Evolutionary conservation across 2,888 invertebrate genomes (phyloP).

Genomic region (Lochmaea crataegi): DNA sequence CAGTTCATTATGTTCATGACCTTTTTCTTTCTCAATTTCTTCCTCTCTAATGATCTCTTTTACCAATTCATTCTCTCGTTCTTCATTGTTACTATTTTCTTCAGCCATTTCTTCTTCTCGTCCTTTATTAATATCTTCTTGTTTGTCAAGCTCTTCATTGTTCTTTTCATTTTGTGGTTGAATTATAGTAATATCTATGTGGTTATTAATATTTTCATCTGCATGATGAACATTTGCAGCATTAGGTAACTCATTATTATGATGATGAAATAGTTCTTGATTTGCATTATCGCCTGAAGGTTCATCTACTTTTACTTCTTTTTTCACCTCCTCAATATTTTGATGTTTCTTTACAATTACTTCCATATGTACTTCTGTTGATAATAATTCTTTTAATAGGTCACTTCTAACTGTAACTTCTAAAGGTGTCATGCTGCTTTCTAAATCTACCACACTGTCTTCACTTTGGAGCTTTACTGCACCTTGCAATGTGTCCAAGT

Average conservation of each 20-base stretch:
- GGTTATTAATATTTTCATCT: constrained; percentile 26
- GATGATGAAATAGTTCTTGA: constrained; percentile 10
- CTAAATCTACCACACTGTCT: neutral
- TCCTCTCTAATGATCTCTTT: neutral
- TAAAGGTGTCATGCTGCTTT: neutral
- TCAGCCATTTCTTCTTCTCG: neutral
- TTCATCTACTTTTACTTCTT: neutral
- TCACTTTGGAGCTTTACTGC: neutral
- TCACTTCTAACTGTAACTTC: neutral
- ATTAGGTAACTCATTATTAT: neutral
- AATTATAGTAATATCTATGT: constrained; percentile 22
- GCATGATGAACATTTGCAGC: neutral
- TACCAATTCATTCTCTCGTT: neutral
- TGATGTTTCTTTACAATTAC: too few relatives aligned
- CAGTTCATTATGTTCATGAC: too few relatives aligned
- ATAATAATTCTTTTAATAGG: neutral
- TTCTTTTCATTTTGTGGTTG: constrained; percentile 23
- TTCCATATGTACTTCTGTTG: neutral
- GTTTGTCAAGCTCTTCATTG: neutral
- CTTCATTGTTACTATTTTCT: neutral
- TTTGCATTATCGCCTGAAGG: neutral
- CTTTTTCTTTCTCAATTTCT: neutral
- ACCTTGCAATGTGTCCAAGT: constrained; percentile 24
- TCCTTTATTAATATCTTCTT: neutral
- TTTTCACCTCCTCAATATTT: constrained; percentile 20